A percentile compares a stretch with the other conserved stretches of the same genome.
Evolutionary conservation across 2,113 vertebrate species (phyloP).

Genomic region (Dolichotis patagonum): DNA sequence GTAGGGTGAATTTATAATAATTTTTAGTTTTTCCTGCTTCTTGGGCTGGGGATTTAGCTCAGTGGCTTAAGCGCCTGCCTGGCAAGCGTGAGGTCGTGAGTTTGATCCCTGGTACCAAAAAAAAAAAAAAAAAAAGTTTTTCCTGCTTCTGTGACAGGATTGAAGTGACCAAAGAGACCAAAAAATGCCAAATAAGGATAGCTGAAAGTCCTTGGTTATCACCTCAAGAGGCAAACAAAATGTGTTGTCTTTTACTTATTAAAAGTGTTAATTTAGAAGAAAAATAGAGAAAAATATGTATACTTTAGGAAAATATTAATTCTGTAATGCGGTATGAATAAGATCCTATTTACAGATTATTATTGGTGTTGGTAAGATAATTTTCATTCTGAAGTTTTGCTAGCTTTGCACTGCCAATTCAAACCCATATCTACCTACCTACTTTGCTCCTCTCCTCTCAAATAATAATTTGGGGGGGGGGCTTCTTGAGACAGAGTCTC

Average conservation of each 20-base stretch:
- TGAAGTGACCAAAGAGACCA: conserved; percentile 29
- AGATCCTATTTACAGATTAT: not conserved
- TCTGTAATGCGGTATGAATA: conserved; percentile 12
- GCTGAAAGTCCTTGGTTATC: not conserved
- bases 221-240: conserved; percentile 39
- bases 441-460: not conserved
- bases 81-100: too few relatives aligned
- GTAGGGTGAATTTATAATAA: not conserved
- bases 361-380: not conserved
- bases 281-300: not conserved
- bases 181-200: conserved; percentile 8
- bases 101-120: too few relatives aligned
- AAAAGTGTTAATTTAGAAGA: not conserved
- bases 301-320: conserved; percentile 27
- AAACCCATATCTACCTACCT: not conserved
- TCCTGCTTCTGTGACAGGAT: conserved; percentile 26
- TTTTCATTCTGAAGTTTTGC: conserved; percentile 35
- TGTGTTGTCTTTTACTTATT: not conserved
- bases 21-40: conserved; percentile 47
- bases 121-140: too few relatives aligned
- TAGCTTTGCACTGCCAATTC: not conserved
- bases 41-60: too few relatives aligned
- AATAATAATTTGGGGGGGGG: not conserved
- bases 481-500: not conserved
- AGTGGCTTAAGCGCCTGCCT: too few relatives aligned